These are phyloP conservation scores for Drosophila emarginata DNA, from an alignment of 2,888 invertebrate genomes.

Conservation along the genomic window DNA sequence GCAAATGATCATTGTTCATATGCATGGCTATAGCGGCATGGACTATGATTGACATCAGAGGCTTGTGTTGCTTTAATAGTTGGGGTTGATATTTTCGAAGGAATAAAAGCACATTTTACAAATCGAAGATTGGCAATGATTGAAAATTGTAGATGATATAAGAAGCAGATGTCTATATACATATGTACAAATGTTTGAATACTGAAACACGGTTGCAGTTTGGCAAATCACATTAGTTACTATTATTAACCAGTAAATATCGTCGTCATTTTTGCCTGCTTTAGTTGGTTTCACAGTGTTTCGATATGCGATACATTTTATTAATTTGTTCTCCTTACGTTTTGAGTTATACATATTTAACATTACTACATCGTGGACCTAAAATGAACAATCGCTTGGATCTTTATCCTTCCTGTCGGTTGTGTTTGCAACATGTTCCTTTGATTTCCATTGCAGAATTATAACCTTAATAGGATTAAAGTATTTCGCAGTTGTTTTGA, in stretches of 20 bases:
- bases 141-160: too few relatives aligned
- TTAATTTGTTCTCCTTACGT: slow-evolving; percentile 13
- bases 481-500: slow-evolving; percentile 76
- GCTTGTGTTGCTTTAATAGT: too few relatives aligned
- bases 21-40: too few relatives aligned
- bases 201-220: too few relatives aligned
- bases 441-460: slow-evolving; percentile 80
- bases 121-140: too few relatives aligned
- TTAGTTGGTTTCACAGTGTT: slow-evolving; percentile 8
- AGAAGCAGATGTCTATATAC: too few relatives aligned
- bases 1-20: slow-evolving; percentile 19
- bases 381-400: slow-evolving; percentile 69
- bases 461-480: slow-evolving; percentile 81
- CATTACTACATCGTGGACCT: slow-evolving; percentile 37
- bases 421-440: slow-evolving; percentile 79
- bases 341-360: slow-evolving; percentile 14
- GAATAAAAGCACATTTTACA: too few relatives aligned
- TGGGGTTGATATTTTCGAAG: too few relatives aligned
- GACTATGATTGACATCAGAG: too few relatives aligned
- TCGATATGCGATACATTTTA: neutral
- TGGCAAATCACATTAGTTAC: too few relatives aligned
- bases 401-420: slow-evolving; percentile 74
- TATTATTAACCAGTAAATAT: neutral
- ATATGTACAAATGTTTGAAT: too few relatives aligned
- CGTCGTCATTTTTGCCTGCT: slow-evolving; percentile 24